Evolutionary conservation across 2,888 invertebrate genomes (phyloP).

Genomic region (Clanis bilineata): DNA sequence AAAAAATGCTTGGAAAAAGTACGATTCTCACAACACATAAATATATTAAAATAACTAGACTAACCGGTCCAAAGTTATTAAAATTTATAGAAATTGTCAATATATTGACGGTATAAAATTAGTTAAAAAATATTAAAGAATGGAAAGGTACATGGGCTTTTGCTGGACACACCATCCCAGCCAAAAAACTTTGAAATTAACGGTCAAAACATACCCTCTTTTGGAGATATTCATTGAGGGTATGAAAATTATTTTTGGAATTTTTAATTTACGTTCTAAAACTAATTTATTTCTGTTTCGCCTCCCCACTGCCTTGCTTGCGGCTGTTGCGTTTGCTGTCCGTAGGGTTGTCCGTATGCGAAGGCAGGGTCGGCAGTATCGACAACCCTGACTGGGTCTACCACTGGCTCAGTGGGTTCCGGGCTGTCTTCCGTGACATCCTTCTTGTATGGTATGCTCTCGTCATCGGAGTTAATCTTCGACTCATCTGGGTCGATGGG

Average conservation of each 20-base stretch:
- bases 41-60: neutral
- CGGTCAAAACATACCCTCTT: neutral
- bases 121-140: neutral
- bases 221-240: neutral
- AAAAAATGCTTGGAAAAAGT: neutral
- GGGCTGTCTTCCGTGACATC: conserved; percentile 67
- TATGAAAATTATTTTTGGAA: conserved; percentile 16
- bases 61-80: neutral
- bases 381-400: conserved; percentile 54
- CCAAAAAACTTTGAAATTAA: neutral
- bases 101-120: neutral
- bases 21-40: neutral
- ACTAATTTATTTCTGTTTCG: conserved; percentile 76
- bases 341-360: conserved; percentile 47
- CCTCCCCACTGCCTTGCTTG: conserved; percentile 59
- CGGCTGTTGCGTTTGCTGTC: conserved; percentile 31
- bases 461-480: conserved; percentile 71
- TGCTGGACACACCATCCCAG: neutral
- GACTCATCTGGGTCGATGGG: conserved; percentile 72
- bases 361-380: conserved; percentile 45
- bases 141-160: neutral
- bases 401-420: conserved; percentile 59
- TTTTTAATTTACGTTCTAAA: no score
- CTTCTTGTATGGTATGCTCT: conserved; percentile 76
- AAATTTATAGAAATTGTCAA: neutral